Conservation (phyloP, 2,888 invertebrate genomes). For the Drosophila eohydei region DNA sequence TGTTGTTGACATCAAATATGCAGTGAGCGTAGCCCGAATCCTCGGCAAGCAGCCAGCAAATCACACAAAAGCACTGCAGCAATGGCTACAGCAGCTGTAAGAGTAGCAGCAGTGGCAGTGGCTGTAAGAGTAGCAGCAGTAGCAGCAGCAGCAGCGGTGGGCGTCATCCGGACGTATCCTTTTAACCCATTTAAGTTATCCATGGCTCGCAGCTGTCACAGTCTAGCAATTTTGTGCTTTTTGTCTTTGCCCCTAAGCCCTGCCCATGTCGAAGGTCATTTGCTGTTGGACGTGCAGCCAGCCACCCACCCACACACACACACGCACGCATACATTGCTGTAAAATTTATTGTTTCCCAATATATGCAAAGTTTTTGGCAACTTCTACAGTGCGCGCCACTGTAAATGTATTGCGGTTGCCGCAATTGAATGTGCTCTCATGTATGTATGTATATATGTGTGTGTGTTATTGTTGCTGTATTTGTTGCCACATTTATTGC, state of each 20-base stretch:
- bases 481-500: constrained; percentile 55
- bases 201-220: constrained; percentile 79
- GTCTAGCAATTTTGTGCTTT: constrained; percentile 77
- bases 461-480: constrained; percentile 12
- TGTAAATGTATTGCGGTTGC: constrained; percentile 65
- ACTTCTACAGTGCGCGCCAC: constrained; percentile 39
- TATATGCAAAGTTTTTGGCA: constrained; percentile 73
- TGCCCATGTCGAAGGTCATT: constrained; percentile 66
- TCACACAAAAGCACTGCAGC: constrained; percentile 61
- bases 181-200: constrained; percentile 80
- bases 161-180: constrained; percentile 59
- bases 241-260: constrained; percentile 57
- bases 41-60: constrained; percentile 53
- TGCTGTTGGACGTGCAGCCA: constrained; percentile 55
- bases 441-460: constrained; percentile 6
- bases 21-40: constrained; percentile 42
- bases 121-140: constrained; percentile 23
- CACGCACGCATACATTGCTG: constrained; percentile 50
- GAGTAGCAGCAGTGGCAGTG: background rate
- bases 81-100: constrained; percentile 26
- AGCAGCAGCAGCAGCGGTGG: constrained; percentile 15
- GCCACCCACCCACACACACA: constrained; percentile 12
- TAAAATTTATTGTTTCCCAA: constrained; percentile 79
- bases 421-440: constrained; percentile 65
- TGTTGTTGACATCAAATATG: constrained; percentile 66